These are phyloP conservation scores for Halichoeres trimaculatus DNA, from an alignment of 2,113 vertebrate species.

Conservation along the genomic window DNA sequence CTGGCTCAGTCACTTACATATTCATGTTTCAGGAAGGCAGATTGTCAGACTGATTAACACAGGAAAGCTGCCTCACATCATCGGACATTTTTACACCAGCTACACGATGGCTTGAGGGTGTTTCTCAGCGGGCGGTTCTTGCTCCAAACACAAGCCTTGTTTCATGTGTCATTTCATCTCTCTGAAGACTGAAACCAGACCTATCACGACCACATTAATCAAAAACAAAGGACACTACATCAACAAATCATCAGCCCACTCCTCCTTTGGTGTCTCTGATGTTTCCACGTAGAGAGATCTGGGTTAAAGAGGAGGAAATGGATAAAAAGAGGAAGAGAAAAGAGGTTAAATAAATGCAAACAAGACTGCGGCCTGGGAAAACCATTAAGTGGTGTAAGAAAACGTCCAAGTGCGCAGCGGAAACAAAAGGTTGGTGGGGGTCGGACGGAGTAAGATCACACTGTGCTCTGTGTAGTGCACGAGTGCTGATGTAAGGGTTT, in stretches of 20 bases:
- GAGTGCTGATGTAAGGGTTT: constrained; percentile 78
- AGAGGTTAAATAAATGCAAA: constrained; percentile 69
- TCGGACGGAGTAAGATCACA: constrained; percentile 22
- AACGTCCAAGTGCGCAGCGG: constrained; percentile 53
- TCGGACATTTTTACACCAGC: constrained; percentile 30
- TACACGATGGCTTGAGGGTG: constrained; percentile 41
- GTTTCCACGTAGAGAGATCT: constrained; percentile 49
- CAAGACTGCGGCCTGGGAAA: constrained; percentile 69
- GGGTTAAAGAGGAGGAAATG: constrained; percentile 38
- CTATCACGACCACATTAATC: constrained; percentile 49
- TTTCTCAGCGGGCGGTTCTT: constrained; percentile 10
- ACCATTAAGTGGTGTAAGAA: constrained; percentile 62
- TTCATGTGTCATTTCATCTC: constrained; percentile 41
- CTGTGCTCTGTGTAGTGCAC: constrained; percentile 48
- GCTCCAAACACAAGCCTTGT: constrained; percentile 18
- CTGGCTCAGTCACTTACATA: constrained; percentile 29
- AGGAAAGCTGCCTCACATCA: constrained; percentile 15
- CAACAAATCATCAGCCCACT: constrained; percentile 44
- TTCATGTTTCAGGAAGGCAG: constrained; percentile 18
- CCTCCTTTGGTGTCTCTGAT: constrained; percentile 17
- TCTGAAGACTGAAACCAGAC: constrained; percentile 49
- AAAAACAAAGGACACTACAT: constrained; percentile 40
- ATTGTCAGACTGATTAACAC: constrained; percentile 12
- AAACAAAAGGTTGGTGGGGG: constrained; percentile 62
- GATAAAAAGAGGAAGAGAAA: constrained; percentile 36